Evolutionary conservation across 1,140 invertebrate species (phyloP).

Genomic region (Branchinecta lindahli): DNA sequence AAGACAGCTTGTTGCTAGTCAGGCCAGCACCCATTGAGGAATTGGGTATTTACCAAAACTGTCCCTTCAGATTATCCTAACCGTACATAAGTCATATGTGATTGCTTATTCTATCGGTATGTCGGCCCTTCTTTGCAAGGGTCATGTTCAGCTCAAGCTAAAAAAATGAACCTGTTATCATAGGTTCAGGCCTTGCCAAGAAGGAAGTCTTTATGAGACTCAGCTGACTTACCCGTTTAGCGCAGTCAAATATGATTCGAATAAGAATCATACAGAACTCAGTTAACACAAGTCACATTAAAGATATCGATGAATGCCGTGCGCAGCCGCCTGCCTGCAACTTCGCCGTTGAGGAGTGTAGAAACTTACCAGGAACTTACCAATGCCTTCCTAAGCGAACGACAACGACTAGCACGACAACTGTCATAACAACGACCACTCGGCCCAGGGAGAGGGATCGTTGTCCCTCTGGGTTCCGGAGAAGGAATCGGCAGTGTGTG

Average conservation of each 20-base stretch:
- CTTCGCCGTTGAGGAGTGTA: slow-evolving; percentile 25
- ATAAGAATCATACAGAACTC: slow-evolving; percentile 13
- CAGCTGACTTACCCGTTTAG: neutral
- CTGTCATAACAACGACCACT: neutral
- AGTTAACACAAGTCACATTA: slow-evolving; percentile 6
- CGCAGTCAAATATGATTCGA: neutral
- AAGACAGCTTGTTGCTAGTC: too few relatives aligned
- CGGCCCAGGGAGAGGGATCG: neutral
- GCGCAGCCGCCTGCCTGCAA: slow-evolving; percentile 27
- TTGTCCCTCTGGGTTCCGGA: neutral
- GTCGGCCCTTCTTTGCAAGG: too few relatives aligned
- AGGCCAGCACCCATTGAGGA: too few relatives aligned
- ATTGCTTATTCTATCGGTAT: too few relatives aligned
- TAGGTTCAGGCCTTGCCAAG: too few relatives aligned
- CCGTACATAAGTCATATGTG: too few relatives aligned
- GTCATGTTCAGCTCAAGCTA: too few relatives aligned
- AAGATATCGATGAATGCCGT: slow-evolving; percentile 45
- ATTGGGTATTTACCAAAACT: too few relatives aligned
- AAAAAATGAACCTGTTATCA: too few relatives aligned
- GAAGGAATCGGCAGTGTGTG: neutral
- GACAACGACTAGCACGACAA: slow-evolving; percentile 2
- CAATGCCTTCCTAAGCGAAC: slow-evolving; percentile 25
- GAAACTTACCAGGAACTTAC: slow-evolving; percentile 30
- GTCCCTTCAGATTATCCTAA: too few relatives aligned
- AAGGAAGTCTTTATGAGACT: too few relatives aligned